These are phyloP conservation scores for Heterotilapia buettikoferi DNA, from an alignment of 2,113 vertebrate species.

Conservation along the genomic window DNA sequence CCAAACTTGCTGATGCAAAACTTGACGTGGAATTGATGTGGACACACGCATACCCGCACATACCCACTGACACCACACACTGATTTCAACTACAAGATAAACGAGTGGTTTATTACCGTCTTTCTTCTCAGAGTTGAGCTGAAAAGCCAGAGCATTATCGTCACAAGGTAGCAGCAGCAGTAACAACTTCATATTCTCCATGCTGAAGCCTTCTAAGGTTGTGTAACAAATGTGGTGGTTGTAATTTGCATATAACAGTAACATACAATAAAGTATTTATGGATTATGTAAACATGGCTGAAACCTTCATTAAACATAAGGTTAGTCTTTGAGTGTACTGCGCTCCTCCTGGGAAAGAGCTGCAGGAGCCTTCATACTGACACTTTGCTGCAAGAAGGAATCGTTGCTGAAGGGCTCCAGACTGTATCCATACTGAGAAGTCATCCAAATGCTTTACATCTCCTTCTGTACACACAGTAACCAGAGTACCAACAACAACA, in stretches of 20 bases:
- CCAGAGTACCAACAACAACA: background rate
- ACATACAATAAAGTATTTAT: background rate
- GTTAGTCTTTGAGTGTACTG: background rate
- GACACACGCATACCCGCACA: background rate
- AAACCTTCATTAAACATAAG: background rate
- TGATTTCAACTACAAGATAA: background rate
- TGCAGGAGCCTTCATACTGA: background rate
- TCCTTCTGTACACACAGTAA: constrained; percentile 21
- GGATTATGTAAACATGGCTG: background rate
- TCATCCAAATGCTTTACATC: background rate
- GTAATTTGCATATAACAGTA: background rate
- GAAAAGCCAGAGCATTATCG: background rate
- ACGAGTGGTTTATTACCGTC: background rate
- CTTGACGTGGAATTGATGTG: constrained; percentile 53
- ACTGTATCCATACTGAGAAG: background rate
- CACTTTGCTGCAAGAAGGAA: background rate
- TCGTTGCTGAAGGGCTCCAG: background rate
- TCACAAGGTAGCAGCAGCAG: background rate
- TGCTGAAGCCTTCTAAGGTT: background rate
- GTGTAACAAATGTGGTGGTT: background rate
- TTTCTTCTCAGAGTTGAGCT: background rate
- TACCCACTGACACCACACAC: background rate
- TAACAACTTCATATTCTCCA: background rate
- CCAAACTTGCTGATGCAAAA: constrained; percentile 65
- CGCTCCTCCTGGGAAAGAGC: background rate